These are phyloP conservation scores for Globodera rostochiensis DNA, from an alignment of 1,140 invertebrate species.

Conservation along the genomic window DNA sequence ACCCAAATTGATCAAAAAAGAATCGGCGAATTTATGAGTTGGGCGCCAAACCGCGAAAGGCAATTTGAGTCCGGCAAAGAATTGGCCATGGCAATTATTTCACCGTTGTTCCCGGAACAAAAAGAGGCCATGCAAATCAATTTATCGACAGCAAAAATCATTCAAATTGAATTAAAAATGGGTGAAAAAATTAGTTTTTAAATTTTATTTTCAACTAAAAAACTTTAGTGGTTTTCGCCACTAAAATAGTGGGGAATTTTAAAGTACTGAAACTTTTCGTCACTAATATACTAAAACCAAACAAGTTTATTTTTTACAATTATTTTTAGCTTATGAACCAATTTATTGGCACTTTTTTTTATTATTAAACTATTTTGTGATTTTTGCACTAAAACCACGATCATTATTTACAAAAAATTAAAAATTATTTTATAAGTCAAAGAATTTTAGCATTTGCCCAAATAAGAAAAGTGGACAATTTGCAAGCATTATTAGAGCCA, in stretches of 20 bases:
- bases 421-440: background rate
- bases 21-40: background rate
- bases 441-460: background rate
- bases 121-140: slow-evolving; percentile 11
- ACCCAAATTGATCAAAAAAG: background rate
- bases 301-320: too few species aligned
- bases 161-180: slow-evolving; percentile 15
- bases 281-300: too few species aligned
- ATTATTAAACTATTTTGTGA: too few species aligned
- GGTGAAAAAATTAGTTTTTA: background rate
- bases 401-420: too few species aligned
- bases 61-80: background rate
- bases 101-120: slow-evolving; percentile 18
- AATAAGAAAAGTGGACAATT: background rate
- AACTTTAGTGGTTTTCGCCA: too few species aligned
- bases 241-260: too few species aligned
- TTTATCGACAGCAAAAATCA: slow-evolving; percentile 10
- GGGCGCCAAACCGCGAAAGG: background rate
- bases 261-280: too few species aligned
- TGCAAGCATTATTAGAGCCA: background rate
- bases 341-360: too few species aligned
- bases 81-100: slow-evolving; percentile 12
- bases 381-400: too few species aligned
- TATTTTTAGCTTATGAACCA: too few species aligned
- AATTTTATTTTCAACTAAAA: too few species aligned